Percentiles rank a stretch among this genome's conserved stretches.
phyloP scores from a whole-genome alignment of 2,113 vertebrate genomes.

The Montifringilla adamsi region DNA sequence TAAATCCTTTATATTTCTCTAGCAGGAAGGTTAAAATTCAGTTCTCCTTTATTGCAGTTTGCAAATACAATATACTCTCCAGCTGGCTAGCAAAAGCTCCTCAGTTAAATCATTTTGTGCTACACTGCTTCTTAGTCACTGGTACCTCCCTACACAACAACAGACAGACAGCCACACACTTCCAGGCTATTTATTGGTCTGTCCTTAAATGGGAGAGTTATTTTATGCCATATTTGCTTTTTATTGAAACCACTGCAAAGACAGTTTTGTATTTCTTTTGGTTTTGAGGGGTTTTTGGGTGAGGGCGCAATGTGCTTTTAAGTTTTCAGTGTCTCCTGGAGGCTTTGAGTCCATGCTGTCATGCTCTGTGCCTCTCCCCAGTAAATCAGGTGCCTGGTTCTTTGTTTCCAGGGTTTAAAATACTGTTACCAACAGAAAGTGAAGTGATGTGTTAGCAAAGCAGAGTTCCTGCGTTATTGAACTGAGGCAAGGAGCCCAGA shows the following conservation, averaged over 20 bases:
- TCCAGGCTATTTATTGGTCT: not conserved
- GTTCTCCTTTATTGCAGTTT: slow-evolving; percentile 35
- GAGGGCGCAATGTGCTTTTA: not conserved
- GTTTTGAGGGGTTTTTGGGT: not conserved
- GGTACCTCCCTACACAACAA: not conserved
- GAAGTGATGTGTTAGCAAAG: not conserved
- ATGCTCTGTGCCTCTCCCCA: not conserved
- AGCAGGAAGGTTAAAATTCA: slow-evolving; percentile 35
- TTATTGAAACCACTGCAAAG: not conserved
- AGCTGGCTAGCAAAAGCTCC: not conserved
- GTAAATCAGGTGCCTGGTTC: not conserved
- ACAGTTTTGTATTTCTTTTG: not conserved
- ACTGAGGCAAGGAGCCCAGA: slow-evolving; percentile 56
- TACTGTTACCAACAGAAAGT: not conserved
- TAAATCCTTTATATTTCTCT: not conserved
- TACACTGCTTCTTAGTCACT: not conserved
- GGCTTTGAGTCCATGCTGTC: not conserved
- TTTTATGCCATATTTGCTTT: not conserved
- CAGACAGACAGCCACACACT: not conserved
- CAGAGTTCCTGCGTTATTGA: slow-evolving; percentile 8
- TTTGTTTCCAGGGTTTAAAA: not conserved
- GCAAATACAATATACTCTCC: slow-evolving; percentile 8
- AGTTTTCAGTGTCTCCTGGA: not conserved
- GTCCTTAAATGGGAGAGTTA: not conserved
- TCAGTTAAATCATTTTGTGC: slow-evolving; percentile 21